phyloP scores from a whole-genome alignment of 2,113 vertebrate species.

The Hippocampus barbouri region DNA sequence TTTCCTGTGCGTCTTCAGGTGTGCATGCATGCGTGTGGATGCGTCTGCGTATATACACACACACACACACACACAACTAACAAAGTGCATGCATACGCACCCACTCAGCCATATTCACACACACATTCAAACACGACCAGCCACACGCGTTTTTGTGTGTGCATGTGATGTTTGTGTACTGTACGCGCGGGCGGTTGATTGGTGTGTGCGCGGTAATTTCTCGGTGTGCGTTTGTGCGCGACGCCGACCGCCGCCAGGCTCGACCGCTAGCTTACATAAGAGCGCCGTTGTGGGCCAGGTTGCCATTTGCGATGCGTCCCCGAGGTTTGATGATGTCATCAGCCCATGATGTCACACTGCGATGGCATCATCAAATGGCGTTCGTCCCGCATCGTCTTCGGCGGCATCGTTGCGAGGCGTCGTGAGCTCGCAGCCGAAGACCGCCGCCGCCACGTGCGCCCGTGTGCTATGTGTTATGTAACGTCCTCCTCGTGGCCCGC shows the following conservation, averaged over 20 bases:
- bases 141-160: too few relatives aligned
- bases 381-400: not conserved
- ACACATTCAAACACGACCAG: too few relatives aligned
- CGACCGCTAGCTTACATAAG: conserved; percentile 65
- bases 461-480: conserved; percentile 51
- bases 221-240: not conserved
- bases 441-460: conserved; percentile 13
- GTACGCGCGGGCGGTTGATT: too few relatives aligned
- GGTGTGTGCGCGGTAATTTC: too few relatives aligned
- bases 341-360: conserved; percentile 32
- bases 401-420: not conserved
- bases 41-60: not conserved
- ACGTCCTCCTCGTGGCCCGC: conserved; percentile 48
- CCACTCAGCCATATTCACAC: too few relatives aligned
- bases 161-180: too few relatives aligned
- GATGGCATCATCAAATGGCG: not conserved
- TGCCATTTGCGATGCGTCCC: not conserved
- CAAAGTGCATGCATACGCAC: too few relatives aligned
- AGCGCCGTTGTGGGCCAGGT: conserved; percentile 46
- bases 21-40: not conserved
- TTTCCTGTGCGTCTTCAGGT: not conserved
- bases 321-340: conserved; percentile 23
- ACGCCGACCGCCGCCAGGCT: conserved; percentile 36
- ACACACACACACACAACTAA: too few relatives aligned
- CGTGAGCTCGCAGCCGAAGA: conserved; percentile 52